phyloP scores from a whole-genome alignment of 2,888 invertebrate genomes.

The Temnothorax unifasciatus region DNA sequence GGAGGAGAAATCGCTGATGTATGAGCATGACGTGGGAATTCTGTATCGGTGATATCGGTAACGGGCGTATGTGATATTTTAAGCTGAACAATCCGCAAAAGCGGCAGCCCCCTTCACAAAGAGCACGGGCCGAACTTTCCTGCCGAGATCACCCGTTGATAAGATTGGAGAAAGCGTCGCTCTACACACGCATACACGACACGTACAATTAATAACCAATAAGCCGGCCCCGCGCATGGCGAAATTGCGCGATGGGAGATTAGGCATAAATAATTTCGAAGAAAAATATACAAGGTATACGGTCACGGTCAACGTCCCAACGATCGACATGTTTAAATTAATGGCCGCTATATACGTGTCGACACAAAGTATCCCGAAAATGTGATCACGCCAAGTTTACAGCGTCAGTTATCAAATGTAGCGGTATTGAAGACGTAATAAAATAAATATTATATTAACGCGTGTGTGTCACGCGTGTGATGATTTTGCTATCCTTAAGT shows the following conservation, averaged over 20 bases:
- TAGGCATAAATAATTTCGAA: constrained; percentile 55
- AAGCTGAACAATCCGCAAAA: constrained; percentile 62
- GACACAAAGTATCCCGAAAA: not conserved
- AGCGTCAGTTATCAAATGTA: constrained; percentile 14
- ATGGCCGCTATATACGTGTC: not conserved
- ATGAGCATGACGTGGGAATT: constrained; percentile 36
- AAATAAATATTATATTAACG: constrained; percentile 13
- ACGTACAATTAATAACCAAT: constrained; percentile 74
- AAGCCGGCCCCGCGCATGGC: constrained; percentile 53
- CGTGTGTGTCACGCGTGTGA: not conserved
- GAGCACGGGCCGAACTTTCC: constrained; percentile 69
- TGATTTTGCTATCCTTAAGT: not conserved
- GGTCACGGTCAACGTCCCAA: not conserved
- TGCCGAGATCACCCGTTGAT: constrained; percentile 71
- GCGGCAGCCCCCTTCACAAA: constrained; percentile 60
- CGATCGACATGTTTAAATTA: not conserved
- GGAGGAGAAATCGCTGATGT: constrained; percentile 38
- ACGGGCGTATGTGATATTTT: constrained; percentile 55
- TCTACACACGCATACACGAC: constrained; percentile 51
- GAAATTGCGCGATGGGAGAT: constrained; percentile 70
- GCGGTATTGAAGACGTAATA: not conserved
- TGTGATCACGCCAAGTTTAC: constrained; percentile 2
- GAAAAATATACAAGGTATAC: constrained; percentile 33
- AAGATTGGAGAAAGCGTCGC: constrained; percentile 73
- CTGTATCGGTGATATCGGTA: constrained; percentile 43